Evolutionary conservation across 2,113 vertebrate species (phyloP), one percentile per base, ranked within the genome.

Genomic region (Callopanchax toddi): DNA sequence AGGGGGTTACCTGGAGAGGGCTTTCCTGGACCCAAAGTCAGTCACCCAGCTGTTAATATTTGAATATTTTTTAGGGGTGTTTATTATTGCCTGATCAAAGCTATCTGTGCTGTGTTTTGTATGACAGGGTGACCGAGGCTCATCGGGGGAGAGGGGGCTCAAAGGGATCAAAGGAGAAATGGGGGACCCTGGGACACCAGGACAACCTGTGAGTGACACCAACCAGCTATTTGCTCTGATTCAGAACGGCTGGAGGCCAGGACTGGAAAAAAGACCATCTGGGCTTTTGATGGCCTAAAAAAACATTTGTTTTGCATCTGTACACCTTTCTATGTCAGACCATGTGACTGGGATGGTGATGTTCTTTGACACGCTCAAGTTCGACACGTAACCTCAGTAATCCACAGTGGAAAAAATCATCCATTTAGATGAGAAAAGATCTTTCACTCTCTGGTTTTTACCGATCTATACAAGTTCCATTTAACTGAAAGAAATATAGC

Each of bases 1-100:
- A 90, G 95, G 71, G 95, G 95, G 0, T 61, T 82, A 10, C 81
- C 93, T 32, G 95, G 95, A 66, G 95, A 97, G 70, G 95, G 95
- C 34, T 86, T 95, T 61, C 78, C 92, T 23, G 95, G 95, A 76
- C 75, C 91, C 46, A 97, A 97, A 92, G 95, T 96, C 13, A 72
- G 79, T 70, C 29, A 16, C 4, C 4, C 1, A 26, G 11, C 44
- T 22, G 15, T 26, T 11, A 5, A 16, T n/a, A n/a, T n/a, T n/a
- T n/a, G n/a, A n/a, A n/a, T n/a, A 21, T 5, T 11, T 43, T 17
- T 36, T 1, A 18, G 23, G 12, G 43, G 15, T 2, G 5, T 4
- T 2, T 23, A 1, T 22, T 16, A 25, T 4, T 2, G 10, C 48
- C 4, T 57, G 15, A 55, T 26, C 3, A 12, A 43, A 68, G 23